phyloP scores from a whole-genome alignment of 2,888 invertebrate species.

The Meandrusa payeni region DNA sequence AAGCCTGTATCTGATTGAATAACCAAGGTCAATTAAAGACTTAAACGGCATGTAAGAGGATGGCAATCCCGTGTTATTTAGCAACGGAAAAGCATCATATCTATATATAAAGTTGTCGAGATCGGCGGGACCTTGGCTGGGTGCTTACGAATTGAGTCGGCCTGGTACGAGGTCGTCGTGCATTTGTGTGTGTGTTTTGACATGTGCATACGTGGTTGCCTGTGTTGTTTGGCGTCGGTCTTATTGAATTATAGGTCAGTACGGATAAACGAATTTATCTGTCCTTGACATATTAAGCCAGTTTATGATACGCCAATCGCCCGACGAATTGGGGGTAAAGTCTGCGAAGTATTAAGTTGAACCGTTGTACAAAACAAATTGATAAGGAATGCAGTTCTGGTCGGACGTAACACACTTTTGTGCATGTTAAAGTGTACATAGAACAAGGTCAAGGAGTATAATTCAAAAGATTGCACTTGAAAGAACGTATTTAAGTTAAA shows the following conservation, averaged over 20 bases:
- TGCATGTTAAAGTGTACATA: too few relatives aligned
- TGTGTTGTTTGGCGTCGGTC: constrained; percentile 20
- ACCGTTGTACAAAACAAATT: too few relatives aligned
- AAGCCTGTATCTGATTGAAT: too few relatives aligned
- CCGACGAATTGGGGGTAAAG: neutral
- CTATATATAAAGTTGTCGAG: constrained; percentile 40
- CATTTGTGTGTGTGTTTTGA: constrained; percentile 22
- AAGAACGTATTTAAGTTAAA: too few relatives aligned
- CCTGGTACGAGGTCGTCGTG: constrained; percentile 48
- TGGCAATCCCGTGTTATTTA: constrained; percentile 18
- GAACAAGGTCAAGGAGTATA: too few relatives aligned
- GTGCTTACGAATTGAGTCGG: constrained; percentile 59
- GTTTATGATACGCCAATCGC: neutral
- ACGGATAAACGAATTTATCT: constrained; percentile 28
- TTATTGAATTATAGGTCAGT: constrained; percentile 38
- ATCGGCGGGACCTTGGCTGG: constrained; percentile 54
- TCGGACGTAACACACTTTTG: too few relatives aligned
- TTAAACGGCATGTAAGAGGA: too few relatives aligned
- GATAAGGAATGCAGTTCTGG: too few relatives aligned
- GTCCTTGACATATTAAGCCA: constrained; percentile 28
- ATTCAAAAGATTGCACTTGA: too few relatives aligned
- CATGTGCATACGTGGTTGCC: constrained; percentile 7
- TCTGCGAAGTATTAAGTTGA: constrained; percentile 3
- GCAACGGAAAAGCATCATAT: constrained; percentile 33
- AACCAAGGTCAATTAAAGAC: too few relatives aligned